Conservation (phyloP, 2,888 invertebrate genomes). For the Amphipyra tragopoginis region DNA sequence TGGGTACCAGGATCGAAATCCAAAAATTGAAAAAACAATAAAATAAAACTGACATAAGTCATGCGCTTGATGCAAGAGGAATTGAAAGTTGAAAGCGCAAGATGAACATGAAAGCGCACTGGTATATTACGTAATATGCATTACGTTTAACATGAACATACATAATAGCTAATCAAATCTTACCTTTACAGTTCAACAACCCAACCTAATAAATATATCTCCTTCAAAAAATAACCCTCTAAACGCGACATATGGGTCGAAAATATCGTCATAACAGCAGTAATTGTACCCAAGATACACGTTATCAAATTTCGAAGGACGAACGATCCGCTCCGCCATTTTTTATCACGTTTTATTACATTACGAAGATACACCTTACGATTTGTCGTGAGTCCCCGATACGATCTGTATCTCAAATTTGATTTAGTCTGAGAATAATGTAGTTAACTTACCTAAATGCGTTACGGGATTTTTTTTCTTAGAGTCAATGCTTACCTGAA, state of each 20-base stretch:
- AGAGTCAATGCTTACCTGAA: conserved; percentile 57
- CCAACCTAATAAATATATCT: not conserved
- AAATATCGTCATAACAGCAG: conserved; percentile 53
- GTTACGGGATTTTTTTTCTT: conserved; percentile 42
- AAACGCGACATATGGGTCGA: conserved; percentile 31
- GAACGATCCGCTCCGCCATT: conserved; percentile 42
- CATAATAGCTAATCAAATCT: not conserved
- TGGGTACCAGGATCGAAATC: no score
- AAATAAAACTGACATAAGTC: no score
- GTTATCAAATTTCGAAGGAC: conserved; percentile 56
- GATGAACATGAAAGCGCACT: no score
- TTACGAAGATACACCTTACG: conserved; percentile 54
- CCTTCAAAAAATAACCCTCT: conserved; percentile 42
- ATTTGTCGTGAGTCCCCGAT: conserved; percentile 49
- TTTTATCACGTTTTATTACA: conserved; percentile 52
- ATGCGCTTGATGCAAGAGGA: no score
- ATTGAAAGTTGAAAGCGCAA: no score
- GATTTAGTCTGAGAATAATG: conserved; percentile 49
- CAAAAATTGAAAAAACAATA: no score
- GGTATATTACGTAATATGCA: no score
- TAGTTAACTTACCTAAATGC: conserved; percentile 55
- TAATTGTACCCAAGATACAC: conserved; percentile 55
- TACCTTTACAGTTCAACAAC: conserved; percentile 5
- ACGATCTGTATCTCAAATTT: conserved; percentile 44
- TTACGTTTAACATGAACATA: not conserved